A percentile compares a stretch with the other conserved stretches of the same genome.
These are phyloP conservation scores for Lerista edwardsae DNA, from an alignment of 2,797 vertebrate species.

Conservation along the genomic window DNA sequence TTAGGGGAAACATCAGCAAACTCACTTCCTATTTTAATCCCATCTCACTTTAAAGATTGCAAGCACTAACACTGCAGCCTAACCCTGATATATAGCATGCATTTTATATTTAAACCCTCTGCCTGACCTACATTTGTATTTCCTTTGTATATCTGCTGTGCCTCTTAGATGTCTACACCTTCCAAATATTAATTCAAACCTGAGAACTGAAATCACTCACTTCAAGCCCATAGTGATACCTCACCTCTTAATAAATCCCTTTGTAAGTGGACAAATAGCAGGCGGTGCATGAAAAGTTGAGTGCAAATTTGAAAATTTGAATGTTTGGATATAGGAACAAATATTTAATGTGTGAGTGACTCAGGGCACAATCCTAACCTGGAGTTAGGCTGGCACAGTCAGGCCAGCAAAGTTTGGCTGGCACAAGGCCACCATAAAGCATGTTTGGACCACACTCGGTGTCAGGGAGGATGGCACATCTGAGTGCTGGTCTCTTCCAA, in stretches of 20 bases:
- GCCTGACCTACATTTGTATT: not conserved
- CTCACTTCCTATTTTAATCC: conserved; percentile 6
- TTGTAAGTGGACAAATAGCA: not conserved
- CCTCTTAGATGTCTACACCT: not conserved
- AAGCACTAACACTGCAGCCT: not conserved
- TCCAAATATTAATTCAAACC: not conserved
- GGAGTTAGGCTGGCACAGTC: too few species aligned
- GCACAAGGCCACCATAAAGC: too few species aligned
- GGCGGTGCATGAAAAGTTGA: not conserved
- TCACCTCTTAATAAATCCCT: not conserved
- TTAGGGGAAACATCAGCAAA: not conserved
- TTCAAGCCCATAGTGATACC: not conserved
- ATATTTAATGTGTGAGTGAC: not conserved
- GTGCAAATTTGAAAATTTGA: not conserved
- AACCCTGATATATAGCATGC: not conserved
- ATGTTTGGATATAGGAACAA: not conserved
- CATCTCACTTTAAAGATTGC: not conserved
- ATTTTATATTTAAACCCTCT: not conserved
- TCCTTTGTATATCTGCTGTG: not conserved
- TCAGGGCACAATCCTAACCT: too few species aligned
- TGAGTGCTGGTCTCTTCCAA: too few species aligned
- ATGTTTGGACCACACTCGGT: too few species aligned
- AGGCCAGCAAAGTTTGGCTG: too few species aligned
- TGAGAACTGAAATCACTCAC: not conserved
- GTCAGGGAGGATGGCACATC: too few species aligned